These are phyloP conservation scores for Acipenser ruthenus DNA, from an alignment of 2,797 vertebrate genomes.

Conservation along the genomic window DNA sequence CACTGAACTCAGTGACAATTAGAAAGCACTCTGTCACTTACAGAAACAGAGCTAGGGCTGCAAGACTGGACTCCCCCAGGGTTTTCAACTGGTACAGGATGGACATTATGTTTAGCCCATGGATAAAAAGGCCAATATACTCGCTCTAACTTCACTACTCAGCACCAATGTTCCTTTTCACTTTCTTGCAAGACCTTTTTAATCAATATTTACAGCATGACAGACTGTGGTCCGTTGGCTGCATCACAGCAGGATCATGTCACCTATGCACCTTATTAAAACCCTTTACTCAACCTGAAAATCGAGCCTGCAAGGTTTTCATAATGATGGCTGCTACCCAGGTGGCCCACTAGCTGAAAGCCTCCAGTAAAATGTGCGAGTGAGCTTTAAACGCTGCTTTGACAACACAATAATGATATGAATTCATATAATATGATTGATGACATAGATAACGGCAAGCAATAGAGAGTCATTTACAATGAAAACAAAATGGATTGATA, in stretches of 20 bases:
- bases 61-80: too few relatives aligned
- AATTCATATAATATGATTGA: background rate
- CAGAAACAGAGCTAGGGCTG: too few relatives aligned
- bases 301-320: background rate
- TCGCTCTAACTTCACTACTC: too few relatives aligned
- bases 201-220: constrained; percentile 36
- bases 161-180: background rate
- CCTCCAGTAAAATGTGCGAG: background rate
- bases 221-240: constrained; percentile 18
- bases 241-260: constrained; percentile 24
- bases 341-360: constrained; percentile 16
- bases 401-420: constrained; percentile 5
- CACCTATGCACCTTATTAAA: constrained; percentile 39
- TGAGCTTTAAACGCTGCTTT: background rate
- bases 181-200: constrained; percentile 9
- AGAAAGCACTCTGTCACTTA: too few relatives aligned
- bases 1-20: too few relatives aligned
- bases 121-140: too few relatives aligned
- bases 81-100: too few relatives aligned
- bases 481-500: too few relatives aligned
- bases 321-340: constrained; percentile 11
- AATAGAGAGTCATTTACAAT: too few relatives aligned
- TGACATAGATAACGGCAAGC: too few relatives aligned
- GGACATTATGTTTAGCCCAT: too few relatives aligned
- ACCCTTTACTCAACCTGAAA: constrained; percentile 17